A percentile compares a stretch with the other conserved stretches of the same genome.
phyloP scores from a whole-genome alignment of 1,140 invertebrate genomes.

The Sycophila sp. region DNA sequence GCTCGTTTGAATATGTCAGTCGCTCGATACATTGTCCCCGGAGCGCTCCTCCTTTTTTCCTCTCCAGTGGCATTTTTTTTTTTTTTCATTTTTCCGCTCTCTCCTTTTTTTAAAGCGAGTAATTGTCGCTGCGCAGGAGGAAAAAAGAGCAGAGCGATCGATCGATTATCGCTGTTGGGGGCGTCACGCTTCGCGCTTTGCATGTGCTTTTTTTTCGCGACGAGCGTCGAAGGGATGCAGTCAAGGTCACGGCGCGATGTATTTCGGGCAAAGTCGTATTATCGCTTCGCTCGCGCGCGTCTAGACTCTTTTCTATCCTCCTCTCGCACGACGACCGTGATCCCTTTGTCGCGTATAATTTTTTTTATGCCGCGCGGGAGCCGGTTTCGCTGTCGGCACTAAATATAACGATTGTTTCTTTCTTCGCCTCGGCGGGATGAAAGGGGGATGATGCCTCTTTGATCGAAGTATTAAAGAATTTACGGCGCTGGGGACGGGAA shows the following conservation, averaged over 20 bases:
- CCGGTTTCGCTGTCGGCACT: conserved; percentile 1
- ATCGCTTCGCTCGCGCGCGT: too few relatives aligned
- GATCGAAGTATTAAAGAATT: conserved; percentile 22
- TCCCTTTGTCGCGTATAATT: neutral
- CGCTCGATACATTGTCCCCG: conserved; percentile 7
- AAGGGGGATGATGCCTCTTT: conserved; percentile 12
- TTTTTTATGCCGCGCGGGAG: neutral
- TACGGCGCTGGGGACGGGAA: neutral
- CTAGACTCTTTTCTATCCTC: too few relatives aligned
- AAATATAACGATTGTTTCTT: conserved; percentile 21
- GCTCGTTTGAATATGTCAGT: conserved; percentile 19
- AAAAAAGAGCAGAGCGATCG: neutral
- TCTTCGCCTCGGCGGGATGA: neutral
- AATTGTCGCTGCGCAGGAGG: neutral
- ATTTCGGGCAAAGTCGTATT: too few relatives aligned
- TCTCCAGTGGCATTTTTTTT: neutral
- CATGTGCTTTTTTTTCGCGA: too few relatives aligned
- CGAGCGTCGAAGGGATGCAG: too few relatives aligned
- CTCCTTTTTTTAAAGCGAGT: neutral
- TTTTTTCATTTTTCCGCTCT: conserved; percentile 8
- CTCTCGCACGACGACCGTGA: too few relatives aligned
- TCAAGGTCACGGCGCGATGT: too few relatives aligned
- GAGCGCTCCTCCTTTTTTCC: neutral
- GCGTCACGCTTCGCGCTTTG: neutral
- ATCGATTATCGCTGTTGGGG: conserved; percentile 28